phyloP scores from a whole-genome alignment of 1,140 invertebrate species.

The Myzus persicae region DNA sequence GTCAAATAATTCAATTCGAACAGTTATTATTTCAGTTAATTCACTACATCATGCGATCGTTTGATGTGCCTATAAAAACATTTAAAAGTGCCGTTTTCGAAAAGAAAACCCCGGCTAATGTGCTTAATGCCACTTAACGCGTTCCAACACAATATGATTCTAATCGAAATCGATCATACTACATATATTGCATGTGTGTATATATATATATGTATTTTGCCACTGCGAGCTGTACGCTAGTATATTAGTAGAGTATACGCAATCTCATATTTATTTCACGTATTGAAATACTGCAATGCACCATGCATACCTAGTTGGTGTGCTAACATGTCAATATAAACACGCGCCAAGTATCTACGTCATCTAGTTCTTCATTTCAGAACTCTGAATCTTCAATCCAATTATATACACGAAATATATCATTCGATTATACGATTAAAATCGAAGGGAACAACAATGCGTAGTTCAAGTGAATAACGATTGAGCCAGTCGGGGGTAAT shows the following conservation, averaged over 20 bases:
- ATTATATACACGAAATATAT: neutral
- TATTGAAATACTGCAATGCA: constrained; percentile 35
- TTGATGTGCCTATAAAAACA: neutral
- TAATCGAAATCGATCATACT: neutral
- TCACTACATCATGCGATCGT: neutral
- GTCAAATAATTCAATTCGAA: neutral
- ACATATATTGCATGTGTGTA: too few species aligned
- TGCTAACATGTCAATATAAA: neutral
- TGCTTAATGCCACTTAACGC: neutral
- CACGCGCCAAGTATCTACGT: neutral
- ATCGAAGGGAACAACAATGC: neutral
- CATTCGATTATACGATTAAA: neutral
- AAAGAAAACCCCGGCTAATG: neutral
- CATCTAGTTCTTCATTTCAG: neutral
- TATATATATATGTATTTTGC: too few species aligned
- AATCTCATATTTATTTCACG: constrained; percentile 13
- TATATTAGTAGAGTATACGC: neutral
- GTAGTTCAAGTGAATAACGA: neutral
- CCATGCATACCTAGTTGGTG: neutral
- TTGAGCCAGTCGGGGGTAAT: neutral
- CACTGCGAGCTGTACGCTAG: neutral
- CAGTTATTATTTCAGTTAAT: neutral
- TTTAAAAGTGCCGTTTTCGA: neutral
- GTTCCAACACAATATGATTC: neutral
- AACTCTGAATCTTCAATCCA: neutral